Evolutionary conservation across 1,140 invertebrate species (phyloP).

Genomic region (Cherax quadricarinatus): DNA sequence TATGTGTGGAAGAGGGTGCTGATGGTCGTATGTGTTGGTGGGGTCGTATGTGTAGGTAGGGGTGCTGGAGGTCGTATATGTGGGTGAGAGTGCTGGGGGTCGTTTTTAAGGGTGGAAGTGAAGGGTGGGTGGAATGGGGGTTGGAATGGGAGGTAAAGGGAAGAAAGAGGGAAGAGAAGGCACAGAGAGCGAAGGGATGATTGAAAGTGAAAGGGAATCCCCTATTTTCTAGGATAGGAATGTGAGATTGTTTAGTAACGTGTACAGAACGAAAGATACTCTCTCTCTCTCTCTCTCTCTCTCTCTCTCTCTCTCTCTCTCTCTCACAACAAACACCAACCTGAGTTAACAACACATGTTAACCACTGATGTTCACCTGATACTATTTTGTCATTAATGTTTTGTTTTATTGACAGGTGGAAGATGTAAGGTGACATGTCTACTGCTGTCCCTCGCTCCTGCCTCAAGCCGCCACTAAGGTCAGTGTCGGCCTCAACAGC

Average conservation of each 20-base stretch:
- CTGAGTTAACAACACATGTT: background rate
- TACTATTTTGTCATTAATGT: background rate
- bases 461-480: slow-evolving; percentile 53
- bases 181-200: background rate
- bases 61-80: too few species aligned
- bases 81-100: too few species aligned
- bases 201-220: too few species aligned
- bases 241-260: too few species aligned
- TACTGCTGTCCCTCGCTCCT: slow-evolving; percentile 51
- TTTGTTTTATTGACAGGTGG: slow-evolving; percentile 19
- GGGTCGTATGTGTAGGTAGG: too few species aligned
- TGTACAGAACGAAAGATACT: too few species aligned
- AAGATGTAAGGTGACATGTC: slow-evolving; percentile 60
- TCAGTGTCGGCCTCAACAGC: background rate
- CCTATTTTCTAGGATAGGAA: too few species aligned
- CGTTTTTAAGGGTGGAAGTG: background rate
- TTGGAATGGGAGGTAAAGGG: background rate
- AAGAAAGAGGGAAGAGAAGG: background rate
- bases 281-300: too few species aligned
- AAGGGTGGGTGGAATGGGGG: background rate
- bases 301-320: background rate
- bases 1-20: too few species aligned
- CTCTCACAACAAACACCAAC: background rate
- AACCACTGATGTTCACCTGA: background rate
- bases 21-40: too few species aligned